phyloP scores from a whole-genome alignment of 1,140 invertebrate genomes.

The Pararge aegeria region DNA sequence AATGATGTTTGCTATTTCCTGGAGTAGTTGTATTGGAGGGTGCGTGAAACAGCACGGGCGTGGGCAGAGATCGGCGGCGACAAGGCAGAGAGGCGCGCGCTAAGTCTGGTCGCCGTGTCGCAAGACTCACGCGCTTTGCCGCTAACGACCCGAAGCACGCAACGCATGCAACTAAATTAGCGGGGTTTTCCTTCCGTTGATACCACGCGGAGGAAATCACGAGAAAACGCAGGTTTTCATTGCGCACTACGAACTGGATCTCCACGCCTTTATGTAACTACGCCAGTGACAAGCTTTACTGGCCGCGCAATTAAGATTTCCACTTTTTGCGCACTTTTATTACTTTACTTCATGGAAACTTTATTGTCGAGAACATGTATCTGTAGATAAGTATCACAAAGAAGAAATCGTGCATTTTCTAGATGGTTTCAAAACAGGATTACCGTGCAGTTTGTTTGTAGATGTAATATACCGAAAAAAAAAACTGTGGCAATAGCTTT shows the following conservation, averaged over 20 bases:
- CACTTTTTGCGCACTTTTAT: conserved; percentile 76
- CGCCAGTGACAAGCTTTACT: conserved; percentile 62
- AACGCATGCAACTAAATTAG: conserved; percentile 56
- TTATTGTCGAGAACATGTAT: conserved; percentile 73
- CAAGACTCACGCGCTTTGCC: conserved; percentile 36
- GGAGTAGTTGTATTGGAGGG: conserved; percentile 16
- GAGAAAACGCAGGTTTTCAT: conserved; percentile 75
- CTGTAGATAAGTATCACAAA: conserved; percentile 70
- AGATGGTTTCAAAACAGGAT: conserved; percentile 64
- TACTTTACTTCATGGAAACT: conserved; percentile 76
- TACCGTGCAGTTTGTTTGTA: conserved; percentile 44
- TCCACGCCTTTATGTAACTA: conserved; percentile 72
- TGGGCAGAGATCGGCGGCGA: conserved; percentile 42
- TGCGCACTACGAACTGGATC: conserved; percentile 63
- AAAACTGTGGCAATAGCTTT: conserved; percentile 14
- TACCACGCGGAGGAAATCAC: conserved; percentile 64
- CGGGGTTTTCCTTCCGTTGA: conserved; percentile 73
- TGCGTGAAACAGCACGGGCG: conserved; percentile 34
- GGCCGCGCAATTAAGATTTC: conserved; percentile 74
- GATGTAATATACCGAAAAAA: conserved; percentile 3
- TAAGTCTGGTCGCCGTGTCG: conserved; percentile 29
- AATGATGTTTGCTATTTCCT: conserved; percentile 44
- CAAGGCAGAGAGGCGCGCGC: conserved; percentile 34
- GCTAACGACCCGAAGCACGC: conserved; percentile 62
- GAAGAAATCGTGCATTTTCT: conserved; percentile 76